A percentile compares a stretch with the other conserved stretches of the same genome.
Conservation (phyloP, 2,113 vertebrate genomes). For the Dasyornis broadbenti region DNA sequence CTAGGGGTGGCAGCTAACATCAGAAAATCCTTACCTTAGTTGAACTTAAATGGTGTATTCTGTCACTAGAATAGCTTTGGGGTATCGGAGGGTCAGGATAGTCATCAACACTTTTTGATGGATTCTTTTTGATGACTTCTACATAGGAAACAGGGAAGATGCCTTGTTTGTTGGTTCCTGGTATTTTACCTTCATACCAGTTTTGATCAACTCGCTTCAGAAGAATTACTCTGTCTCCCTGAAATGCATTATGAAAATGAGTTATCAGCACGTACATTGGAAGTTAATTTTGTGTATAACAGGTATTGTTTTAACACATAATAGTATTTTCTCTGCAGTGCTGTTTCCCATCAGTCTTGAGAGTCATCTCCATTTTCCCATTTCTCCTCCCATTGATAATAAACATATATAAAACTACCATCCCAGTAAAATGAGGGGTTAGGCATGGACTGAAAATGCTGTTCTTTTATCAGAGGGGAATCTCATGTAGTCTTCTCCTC, state of each 20-base stretch:
- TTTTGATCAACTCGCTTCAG: conserved; percentile 95
- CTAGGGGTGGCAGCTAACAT: not conserved
- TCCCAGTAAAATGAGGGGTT: not conserved
- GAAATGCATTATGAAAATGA: conserved; percentile 43
- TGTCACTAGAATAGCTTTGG: conserved; percentile 81
- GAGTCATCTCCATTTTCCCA: not conserved
- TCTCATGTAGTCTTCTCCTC: not conserved
- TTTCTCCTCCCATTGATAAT: not conserved
- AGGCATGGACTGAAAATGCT: not conserved
- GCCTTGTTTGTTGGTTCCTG: conserved; percentile 90
- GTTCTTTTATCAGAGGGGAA: not conserved
- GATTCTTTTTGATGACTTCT: conserved; percentile 86
- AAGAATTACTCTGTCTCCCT: conserved; percentile 93
- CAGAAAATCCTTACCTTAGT: conserved; percentile 80
- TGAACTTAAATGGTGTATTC: conserved; percentile 80
- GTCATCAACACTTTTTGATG: conserved; percentile 78
- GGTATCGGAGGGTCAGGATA: conserved; percentile 77
- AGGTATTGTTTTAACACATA: not conserved
- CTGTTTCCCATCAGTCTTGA: not conserved
- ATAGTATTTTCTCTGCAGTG: not conserved
- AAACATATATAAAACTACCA: not conserved
- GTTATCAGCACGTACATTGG: not conserved
- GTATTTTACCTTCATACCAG: conserved; percentile 97
- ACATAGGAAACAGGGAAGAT: conserved; percentile 98
- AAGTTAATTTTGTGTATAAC: not conserved